A percentile compares a stretch with the other conserved stretches of the same genome.
phyloP scores from a whole-genome alignment of 1,140 invertebrate species.

The Musca domestica region DNA sequence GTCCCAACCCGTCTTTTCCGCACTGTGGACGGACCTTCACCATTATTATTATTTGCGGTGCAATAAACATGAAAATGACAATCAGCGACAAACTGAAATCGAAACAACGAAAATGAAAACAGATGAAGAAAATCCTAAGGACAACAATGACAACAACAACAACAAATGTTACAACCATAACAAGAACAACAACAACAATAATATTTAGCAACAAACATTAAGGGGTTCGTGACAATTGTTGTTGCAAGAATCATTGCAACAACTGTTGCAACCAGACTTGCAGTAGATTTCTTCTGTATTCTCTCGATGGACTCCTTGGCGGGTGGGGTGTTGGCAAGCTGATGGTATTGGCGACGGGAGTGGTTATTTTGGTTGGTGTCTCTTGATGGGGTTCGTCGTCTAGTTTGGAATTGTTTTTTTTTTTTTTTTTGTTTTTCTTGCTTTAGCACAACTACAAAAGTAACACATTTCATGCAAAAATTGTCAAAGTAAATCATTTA shows the following conservation, averaged over 20 bases:
- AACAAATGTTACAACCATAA: too few relatives aligned
- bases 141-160: too few relatives aligned
- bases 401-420: neutral
- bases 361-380: neutral
- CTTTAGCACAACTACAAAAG: slow-evolving; percentile 7
- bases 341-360: too few relatives aligned
- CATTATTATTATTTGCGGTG: too few relatives aligned
- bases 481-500: slow-evolving; percentile 23
- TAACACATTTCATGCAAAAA: slow-evolving; percentile 21
- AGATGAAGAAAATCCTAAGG: too few relatives aligned
- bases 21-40: neutral
- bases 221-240: slow-evolving; percentile 17
- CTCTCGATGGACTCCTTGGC: too few relatives aligned
- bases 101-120: slow-evolving; percentile 17
- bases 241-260: slow-evolving; percentile 18
- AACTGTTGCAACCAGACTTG: neutral
- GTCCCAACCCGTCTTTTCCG: too few relatives aligned
- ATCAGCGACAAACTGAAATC: neutral
- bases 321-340: too few relatives aligned
- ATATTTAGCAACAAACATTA: neutral
- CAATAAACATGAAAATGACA: slow-evolving; percentile 18
- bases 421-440: too few relatives aligned
- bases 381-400: neutral
- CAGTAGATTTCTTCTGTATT: too few relatives aligned
- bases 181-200: too few relatives aligned